Evolutionary conservation across 2,797 vertebrate species (phyloP).

Genomic region (Thunnus albacares): DNA sequence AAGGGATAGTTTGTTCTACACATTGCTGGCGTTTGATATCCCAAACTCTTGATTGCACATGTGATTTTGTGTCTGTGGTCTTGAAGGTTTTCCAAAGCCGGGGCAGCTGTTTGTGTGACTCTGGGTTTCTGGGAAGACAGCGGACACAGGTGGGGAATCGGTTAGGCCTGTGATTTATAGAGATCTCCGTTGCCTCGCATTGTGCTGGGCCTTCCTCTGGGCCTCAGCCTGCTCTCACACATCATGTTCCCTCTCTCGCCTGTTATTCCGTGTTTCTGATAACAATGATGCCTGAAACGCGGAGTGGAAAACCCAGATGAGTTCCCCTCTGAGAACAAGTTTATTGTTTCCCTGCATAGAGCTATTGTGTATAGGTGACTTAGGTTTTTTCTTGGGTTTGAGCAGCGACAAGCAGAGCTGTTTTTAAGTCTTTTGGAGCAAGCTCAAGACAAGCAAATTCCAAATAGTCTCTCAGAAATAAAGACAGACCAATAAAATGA

Average conservation of each 20-base stretch:
- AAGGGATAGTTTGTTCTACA: conserved; percentile 52
- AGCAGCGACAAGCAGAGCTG: conserved; percentile 5
- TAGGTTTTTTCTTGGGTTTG: conserved; percentile 41
- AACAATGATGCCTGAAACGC: conserved; percentile 73
- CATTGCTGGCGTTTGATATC: conserved; percentile 37
- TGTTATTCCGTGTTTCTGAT: conserved; percentile 62
- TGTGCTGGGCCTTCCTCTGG: conserved; percentile 80
- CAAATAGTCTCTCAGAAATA: not conserved
- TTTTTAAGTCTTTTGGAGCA: conserved; percentile 19
- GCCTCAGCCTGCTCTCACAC: conserved; percentile 65
- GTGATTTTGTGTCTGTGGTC: conserved; percentile 48
- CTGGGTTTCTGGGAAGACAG: conserved; percentile 76
- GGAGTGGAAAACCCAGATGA: conserved; percentile 64
- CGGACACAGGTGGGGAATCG: conserved; percentile 84
- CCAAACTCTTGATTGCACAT: conserved; percentile 41
- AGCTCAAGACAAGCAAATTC: not conserved
- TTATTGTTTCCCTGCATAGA: conserved; percentile 59
- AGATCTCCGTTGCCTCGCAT: conserved; percentile 71
- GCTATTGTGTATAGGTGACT: conserved; percentile 48
- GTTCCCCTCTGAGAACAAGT: conserved; percentile 57
- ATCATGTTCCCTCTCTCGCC: conserved; percentile 50
- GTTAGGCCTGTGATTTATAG: conserved; percentile 81
- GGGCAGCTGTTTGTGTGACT: conserved; percentile 68
- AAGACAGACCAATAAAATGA: not conserved
- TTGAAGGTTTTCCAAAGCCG: conserved; percentile 57